Conservation (phyloP, 1,140 invertebrate genomes). For the Oryzaephilus surinamensis region DNA sequence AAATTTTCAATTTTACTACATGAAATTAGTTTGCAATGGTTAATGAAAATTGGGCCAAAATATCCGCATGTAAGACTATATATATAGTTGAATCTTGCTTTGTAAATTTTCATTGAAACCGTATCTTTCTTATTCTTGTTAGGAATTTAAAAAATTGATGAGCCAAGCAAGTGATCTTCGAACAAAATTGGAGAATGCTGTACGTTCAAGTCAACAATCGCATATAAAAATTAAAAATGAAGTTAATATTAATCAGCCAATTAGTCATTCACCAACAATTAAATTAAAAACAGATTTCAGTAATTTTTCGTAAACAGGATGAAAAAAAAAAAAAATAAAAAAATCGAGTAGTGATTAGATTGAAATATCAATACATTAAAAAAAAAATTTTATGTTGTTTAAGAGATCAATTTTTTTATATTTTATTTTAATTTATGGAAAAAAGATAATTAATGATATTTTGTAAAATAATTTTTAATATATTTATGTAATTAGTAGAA, state of each 20-base stretch:
- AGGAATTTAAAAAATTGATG: constrained; percentile 90
- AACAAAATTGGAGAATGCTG: constrained; percentile 72
- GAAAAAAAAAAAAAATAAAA: too few species aligned
- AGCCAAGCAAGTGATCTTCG: constrained; percentile 66
- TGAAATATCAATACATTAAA: too few species aligned
- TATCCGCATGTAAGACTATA: constrained; percentile 61
- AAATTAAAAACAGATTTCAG: constrained; percentile 95
- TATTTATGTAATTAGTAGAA: too few species aligned
- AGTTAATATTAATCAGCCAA: constrained; percentile 35
- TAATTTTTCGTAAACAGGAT: constrained; percentile 74
- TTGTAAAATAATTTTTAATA: too few species aligned
- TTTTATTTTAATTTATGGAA: too few species aligned
- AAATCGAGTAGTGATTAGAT: too few species aligned
- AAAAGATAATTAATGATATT: too few species aligned
- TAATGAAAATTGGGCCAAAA: constrained; percentile 84
- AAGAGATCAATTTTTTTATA: too few species aligned
- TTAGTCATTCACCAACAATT: constrained; percentile 66
- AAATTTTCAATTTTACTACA: constrained; percentile 61
- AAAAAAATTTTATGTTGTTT: too few species aligned
- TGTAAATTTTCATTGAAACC: constrained; percentile 1
- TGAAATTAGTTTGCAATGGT: constrained; percentile 74
- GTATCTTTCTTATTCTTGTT: too few species aligned
- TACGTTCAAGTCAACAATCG: constrained; percentile 60
- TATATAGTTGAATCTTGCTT: not conserved
- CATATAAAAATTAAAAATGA: constrained; percentile 36